Evolutionary conservation across 2,113 vertebrate species (phyloP).

Genomic region (Scatophagus argus): DNA sequence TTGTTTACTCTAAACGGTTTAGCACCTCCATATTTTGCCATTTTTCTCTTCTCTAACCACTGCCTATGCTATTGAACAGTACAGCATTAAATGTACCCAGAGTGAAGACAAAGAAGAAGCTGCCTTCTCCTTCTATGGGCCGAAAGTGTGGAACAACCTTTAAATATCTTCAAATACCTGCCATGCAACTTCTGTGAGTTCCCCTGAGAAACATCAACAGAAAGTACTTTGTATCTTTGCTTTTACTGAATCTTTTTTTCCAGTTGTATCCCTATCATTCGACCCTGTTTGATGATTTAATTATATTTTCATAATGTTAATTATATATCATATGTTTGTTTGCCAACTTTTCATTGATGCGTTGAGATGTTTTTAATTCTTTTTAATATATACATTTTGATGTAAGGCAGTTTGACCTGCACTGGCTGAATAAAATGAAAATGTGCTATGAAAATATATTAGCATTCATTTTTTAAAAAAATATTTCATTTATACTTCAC

Average conservation of each 20-base stretch:
- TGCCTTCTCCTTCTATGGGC: neutral
- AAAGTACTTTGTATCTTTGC: neutral
- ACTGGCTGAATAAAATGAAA: neutral
- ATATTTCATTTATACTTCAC: neutral
- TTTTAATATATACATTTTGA: neutral
- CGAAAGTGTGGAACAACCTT: neutral
- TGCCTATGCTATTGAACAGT: neutral
- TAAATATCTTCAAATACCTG: neutral
- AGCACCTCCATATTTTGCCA: neutral
- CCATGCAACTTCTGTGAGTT: neutral
- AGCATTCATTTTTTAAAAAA: neutral
- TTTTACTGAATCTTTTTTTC: neutral
- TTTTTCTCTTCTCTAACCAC: neutral
- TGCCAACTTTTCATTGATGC: neutral
- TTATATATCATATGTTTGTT: neutral
- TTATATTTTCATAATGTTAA: too few relatives aligned
- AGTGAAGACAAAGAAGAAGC: neutral
- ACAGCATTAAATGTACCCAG: neutral
- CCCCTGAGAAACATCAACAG: too few relatives aligned
- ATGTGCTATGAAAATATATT: neutral
- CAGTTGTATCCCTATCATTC: neutral
- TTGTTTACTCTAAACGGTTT: neutral
- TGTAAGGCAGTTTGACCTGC: neutral
- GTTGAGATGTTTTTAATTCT: neutral
- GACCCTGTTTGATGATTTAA: neutral